These are phyloP conservation scores for Peromyscus attwateri DNA, from an alignment of 2,797 vertebrate genomes.

Conservation along the genomic window DNA sequence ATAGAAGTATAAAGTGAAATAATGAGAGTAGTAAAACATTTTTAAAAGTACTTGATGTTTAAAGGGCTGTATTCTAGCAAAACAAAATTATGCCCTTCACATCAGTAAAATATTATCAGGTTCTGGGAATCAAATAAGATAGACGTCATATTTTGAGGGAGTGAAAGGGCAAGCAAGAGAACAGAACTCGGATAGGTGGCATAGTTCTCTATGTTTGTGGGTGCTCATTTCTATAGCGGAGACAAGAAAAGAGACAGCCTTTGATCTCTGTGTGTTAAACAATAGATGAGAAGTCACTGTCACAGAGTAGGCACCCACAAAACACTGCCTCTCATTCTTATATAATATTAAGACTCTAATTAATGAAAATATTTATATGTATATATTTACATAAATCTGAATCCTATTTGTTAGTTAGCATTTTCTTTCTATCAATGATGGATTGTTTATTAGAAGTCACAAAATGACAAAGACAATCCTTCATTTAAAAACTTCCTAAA, in stretches of 20 bases:
- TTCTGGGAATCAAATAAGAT: background rate
- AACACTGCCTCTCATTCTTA: background rate
- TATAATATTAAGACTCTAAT: background rate
- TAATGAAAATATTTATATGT: background rate
- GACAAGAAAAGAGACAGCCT: background rate
- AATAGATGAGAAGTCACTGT: background rate
- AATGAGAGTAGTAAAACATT: background rate
- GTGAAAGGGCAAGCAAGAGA: background rate
- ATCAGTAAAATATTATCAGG: background rate
- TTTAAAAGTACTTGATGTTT: background rate
- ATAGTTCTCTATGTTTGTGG: background rate
- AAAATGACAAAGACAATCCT: background rate
- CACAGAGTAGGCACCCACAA: background rate
- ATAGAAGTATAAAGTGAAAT: conserved; percentile 10
- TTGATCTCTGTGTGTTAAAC: background rate
- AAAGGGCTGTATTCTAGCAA: background rate
- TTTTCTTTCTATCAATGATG: background rate
- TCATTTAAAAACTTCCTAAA: background rate
- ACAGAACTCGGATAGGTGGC: background rate
- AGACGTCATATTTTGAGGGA: background rate
- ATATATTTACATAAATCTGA: background rate
- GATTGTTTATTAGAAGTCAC: conserved; percentile 48
- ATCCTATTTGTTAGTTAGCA: background rate
- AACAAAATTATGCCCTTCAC: conserved; percentile 39
- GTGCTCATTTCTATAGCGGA: background rate